Conservation (phyloP, 1,140 invertebrate genomes). For the Formica exsecta region DNA sequence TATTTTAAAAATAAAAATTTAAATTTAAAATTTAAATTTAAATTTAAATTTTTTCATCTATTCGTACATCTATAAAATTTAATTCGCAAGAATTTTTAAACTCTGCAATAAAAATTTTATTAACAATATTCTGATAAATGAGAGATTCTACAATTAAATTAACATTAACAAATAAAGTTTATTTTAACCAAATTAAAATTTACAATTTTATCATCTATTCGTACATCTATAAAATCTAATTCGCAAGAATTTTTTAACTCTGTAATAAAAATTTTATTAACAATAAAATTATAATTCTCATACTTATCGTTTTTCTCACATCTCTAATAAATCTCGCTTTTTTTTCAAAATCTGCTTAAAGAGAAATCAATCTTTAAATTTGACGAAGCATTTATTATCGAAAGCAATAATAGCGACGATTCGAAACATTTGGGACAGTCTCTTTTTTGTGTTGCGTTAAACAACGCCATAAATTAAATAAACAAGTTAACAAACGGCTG, state of each 20-base stretch:
- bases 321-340: neutral
- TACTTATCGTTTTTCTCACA: neutral
- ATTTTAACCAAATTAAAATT: neutral
- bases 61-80: neutral
- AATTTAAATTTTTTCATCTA: too few species aligned
- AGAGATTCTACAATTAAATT: neutral
- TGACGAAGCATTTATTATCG: neutral
- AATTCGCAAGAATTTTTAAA: constrained; percentile 12
- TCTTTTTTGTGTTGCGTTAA: neutral
- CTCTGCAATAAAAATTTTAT: constrained; percentile 24
- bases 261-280: constrained; percentile 35
- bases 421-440: too few species aligned
- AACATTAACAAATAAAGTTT: neutral
- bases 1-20: neutral
- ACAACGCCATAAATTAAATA: constrained; percentile 10
- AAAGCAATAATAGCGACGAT: neutral
- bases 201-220: constrained; percentile 1
- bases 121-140: neutral
- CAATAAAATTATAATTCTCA: constrained; percentile 33
- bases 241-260: constrained; percentile 4
- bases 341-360: neutral
- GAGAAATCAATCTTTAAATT: neutral
- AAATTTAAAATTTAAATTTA: neutral
- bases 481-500: constrained; percentile 28
- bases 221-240: neutral